A percentile compares a stretch with the other conserved stretches of the same genome.
These are phyloP conservation scores for Tenodera sinensis DNA, from an alignment of 2,888 invertebrate species.

Conservation along the genomic window DNA sequence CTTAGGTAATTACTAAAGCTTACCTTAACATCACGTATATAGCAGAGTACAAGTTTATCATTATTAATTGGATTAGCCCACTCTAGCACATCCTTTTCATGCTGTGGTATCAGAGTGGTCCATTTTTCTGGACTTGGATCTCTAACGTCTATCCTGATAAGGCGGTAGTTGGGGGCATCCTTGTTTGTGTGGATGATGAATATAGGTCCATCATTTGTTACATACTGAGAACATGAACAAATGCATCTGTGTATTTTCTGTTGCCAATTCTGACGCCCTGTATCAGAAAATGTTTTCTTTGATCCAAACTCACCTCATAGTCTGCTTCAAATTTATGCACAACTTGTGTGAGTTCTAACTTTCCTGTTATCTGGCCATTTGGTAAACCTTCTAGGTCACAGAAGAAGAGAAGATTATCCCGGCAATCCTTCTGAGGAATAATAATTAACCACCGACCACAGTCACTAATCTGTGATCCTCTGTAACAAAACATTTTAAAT, in stretches of 20 bases:
- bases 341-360: constrained; percentile 70
- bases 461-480: constrained; percentile 80
- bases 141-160: constrained; percentile 77
- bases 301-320: constrained; percentile 66
- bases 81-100: constrained; percentile 82
- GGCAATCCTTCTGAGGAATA: constrained; percentile 80
- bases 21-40: constrained; percentile 93
- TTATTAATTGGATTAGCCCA: constrained; percentile 81
- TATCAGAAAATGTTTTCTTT: not conserved
- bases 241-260: not conserved
- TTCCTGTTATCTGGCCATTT: constrained; percentile 58
- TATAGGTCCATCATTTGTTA: constrained; percentile 80
- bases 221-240: constrained; percentile 60
- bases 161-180: constrained; percentile 85
- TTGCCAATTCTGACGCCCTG: not conserved
- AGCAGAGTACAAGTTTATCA: constrained; percentile 83
- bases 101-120: constrained; percentile 78
- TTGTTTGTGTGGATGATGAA: constrained; percentile 90
- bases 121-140: constrained; percentile 73
- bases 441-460: constrained; percentile 88
- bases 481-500: constrained; percentile 43
- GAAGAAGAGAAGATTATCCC: constrained; percentile 86
- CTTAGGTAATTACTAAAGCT: constrained; percentile 18
- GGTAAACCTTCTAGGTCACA: constrained; percentile 61
- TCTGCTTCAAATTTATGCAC: constrained; percentile 89